Percentiles rank a stretch among this genome's conserved stretches.
Conservation (phyloP, 2,888 invertebrate genomes). For the Monochamus alternatus region DNA sequence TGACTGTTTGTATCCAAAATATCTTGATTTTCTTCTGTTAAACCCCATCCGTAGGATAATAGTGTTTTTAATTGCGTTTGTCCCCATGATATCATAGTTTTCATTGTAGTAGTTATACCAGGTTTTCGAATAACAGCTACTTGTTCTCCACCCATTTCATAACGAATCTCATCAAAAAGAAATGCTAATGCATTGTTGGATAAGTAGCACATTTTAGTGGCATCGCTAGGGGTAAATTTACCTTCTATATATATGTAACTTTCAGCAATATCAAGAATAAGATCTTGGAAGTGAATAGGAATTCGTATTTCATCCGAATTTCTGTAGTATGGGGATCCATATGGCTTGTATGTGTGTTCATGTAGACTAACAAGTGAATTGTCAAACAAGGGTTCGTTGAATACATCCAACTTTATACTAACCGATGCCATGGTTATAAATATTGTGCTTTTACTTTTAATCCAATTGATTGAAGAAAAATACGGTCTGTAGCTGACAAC, state of each 20-base stretch:
- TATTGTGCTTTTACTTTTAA: not conserved
- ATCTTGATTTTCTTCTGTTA: constrained; percentile 5
- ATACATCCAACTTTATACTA: constrained; percentile 9
- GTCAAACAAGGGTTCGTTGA: too few species aligned
- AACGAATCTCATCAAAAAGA: constrained; percentile 35
- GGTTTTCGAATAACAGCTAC: constrained; percentile 8
- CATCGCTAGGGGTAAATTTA: constrained; percentile 29
- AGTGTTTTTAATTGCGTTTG: not conserved
- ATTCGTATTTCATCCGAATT: too few species aligned
- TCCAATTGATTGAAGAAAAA: not conserved
- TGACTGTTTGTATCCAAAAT: constrained; percentile 2
- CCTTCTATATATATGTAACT: constrained; percentile 39
- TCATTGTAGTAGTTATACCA: constrained; percentile 15
- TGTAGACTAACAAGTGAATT: too few species aligned
- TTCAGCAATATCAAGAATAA: constrained; percentile 36
- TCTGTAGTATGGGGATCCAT: too few species aligned
- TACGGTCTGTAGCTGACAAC: not conserved
- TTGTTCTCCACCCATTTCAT: constrained; percentile 34
- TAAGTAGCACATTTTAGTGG: constrained; percentile 23
- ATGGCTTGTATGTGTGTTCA: too few species aligned
- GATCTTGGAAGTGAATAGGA: constrained; percentile 31
- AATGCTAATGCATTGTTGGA: constrained; percentile 26
- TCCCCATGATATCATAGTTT: not conserved
- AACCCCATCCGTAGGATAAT: constrained; percentile 6
- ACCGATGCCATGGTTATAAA: not conserved